Evolutionary conservation across 2,888 invertebrate genomes (phyloP).

Genomic region (Cerastoderma edule): DNA sequence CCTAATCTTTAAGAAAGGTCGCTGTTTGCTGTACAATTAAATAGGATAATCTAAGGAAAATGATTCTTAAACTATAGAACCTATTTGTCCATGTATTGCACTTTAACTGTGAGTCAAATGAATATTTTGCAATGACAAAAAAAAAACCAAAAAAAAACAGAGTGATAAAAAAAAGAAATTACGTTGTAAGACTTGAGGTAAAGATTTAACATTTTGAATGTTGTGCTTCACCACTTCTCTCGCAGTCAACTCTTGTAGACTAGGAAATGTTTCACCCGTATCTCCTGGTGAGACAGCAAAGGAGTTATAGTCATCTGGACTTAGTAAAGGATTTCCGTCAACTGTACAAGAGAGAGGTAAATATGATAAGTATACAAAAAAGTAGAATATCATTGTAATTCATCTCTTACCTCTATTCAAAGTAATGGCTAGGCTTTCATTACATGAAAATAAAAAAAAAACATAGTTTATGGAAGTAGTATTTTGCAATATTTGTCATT

Average conservation of each 20-base stretch:
- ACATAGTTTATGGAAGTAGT: background rate
- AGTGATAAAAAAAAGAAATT: background rate
- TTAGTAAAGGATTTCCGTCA: conserved; percentile 61
- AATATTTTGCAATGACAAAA: background rate
- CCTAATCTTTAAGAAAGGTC: background rate
- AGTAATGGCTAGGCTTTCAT: background rate
- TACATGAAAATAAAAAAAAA: background rate
- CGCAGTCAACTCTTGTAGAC: conserved; percentile 56
- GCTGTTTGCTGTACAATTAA: too few species aligned
- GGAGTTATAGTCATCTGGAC: conserved; percentile 29
- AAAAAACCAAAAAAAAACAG: background rate
- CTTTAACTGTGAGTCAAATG: background rate
- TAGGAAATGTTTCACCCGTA: conserved; percentile 44
- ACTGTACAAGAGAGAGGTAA: conserved; percentile 34
- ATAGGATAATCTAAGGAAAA: too few species aligned
- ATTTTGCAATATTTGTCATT: background rate
- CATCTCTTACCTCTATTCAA: background rate
- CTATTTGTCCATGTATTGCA: background rate
- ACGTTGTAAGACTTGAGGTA: conserved; percentile 59
- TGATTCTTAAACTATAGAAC: too few species aligned
- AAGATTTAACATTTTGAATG: conserved; percentile 49
- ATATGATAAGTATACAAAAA: background rate
- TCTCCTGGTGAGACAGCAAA: conserved; percentile 30
- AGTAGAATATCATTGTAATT: background rate
- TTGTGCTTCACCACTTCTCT: conserved; percentile 54